Base-by-base conservation (phyloP, 2,888 invertebrate genomes). In the Drosophila nigritarsus region DNA sequence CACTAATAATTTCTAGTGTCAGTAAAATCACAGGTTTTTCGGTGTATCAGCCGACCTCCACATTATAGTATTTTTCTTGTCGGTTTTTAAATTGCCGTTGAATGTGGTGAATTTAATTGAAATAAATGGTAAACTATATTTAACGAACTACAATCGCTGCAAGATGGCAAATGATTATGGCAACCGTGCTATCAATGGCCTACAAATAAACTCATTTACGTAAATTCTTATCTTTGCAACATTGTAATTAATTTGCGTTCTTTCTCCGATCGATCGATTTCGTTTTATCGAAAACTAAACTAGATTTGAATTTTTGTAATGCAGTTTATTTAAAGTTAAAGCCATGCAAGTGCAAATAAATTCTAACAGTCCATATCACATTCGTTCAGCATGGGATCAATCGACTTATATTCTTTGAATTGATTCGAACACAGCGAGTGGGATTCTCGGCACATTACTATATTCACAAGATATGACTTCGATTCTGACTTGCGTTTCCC, bases 31-130 rank as follows among this genome's bases (percentile, higher is more conserved):
- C 13, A 34, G 9, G 6, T 24, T 27, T 15, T 15, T 18, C 0
- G 27, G 6, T 27, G 7, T 2, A 48, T 76, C 71, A 45, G 6
- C 27, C 38, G 11, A 50, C 62, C 58, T 32, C 56, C 75, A 42
- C 61, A 59, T 4, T 1, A 1, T 6, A 32, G 42, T 58, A 68
- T 50, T 68, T 67, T 51, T 3, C 1, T 11, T 40, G 36, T 56
- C 55, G 55, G 40, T 1, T 54, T 2, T 18, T 18, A 34, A 11
- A 3, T 8, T 8, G 30, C 48, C 36, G 27, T 2, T n/a, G 18
- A 55, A n/a, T 29, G n/a, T 50, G 27, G 6, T 5, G 6, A 29
- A 18, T 50, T 11, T 18, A 1, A 11, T 27, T 27, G 0, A 9
- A 49, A 49, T 18, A 49, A 49, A 45, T 45, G 2, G 7, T 20